Evolutionary conservation across 2,888 invertebrate genomes (phyloP).

Genomic region (Apamea anceps): DNA sequence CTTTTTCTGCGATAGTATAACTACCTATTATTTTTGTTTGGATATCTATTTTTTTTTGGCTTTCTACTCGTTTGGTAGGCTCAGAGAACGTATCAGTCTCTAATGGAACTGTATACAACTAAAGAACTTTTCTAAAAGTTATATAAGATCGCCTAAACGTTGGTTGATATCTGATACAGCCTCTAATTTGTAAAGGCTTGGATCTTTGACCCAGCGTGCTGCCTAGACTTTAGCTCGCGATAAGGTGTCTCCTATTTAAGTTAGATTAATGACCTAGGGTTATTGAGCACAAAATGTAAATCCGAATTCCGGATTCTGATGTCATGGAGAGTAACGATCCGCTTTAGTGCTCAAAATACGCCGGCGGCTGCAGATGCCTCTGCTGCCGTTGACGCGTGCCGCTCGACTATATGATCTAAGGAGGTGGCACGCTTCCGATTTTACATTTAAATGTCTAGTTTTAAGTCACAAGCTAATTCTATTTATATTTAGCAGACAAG

Average conservation of each 20-base stretch:
- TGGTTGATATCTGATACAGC: not conserved
- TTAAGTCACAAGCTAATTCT: constrained; percentile 6
- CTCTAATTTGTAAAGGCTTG: not conserved
- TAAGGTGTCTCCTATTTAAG: not conserved
- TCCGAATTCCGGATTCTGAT: constrained; percentile 1
- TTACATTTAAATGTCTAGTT: constrained; percentile 13
- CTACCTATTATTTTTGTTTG: not conserved
- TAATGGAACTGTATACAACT: not conserved
- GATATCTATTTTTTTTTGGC: not conserved
- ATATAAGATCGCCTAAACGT: not conserved
- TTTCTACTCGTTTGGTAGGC: not conserved
- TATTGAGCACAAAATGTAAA: constrained; percentile 6
- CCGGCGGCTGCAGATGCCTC: not conserved
- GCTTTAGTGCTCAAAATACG: no score
- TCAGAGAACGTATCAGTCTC: not conserved
- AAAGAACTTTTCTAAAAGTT: not conserved
- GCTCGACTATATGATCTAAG: not conserved
- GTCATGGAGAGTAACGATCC: not conserved
- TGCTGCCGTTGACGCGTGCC: not conserved
- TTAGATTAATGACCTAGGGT: constrained; percentile 13
- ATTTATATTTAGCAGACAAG: constrained; percentile 43
- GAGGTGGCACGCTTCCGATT: constrained; percentile 5
- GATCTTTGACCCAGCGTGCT: not conserved
- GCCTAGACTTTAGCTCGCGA: not conserved
- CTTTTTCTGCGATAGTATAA: not conserved